These are phyloP conservation scores for Ptilorrhoa leucosticta DNA, from an alignment of 2,113 vertebrate species.

Conservation along the genomic window DNA sequence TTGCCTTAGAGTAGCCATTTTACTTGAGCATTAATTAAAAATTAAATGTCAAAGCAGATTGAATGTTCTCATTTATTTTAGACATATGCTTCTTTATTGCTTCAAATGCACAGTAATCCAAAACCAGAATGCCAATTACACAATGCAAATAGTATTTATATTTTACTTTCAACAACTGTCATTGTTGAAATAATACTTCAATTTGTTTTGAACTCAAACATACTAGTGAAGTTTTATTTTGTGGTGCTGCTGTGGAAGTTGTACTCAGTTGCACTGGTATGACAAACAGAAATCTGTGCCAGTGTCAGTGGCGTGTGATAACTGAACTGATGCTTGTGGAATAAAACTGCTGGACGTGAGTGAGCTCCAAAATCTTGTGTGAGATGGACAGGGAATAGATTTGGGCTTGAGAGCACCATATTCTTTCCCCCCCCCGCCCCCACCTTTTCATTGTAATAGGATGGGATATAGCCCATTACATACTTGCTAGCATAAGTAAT, in stretches of 20 bases:
- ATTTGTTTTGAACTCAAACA: not conserved
- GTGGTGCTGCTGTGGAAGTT: not conserved
- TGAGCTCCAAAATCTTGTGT: not conserved
- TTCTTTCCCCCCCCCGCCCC: not conserved
- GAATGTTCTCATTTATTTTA: not conserved
- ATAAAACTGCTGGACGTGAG: not conserved
- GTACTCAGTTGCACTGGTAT: not conserved
- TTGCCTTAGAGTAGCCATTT: constrained; percentile 3
- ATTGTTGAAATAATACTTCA: not conserved
- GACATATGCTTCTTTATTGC: not conserved
- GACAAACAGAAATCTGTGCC: not conserved
- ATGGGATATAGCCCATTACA: not conserved
- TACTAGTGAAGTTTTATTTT: not conserved
- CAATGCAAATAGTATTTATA: not conserved
- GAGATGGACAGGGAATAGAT: not conserved
- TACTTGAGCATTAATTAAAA: not conserved
- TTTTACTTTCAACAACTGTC: not conserved
- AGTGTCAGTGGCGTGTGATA: not conserved
- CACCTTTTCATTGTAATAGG: not conserved
- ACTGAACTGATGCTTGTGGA: not conserved
- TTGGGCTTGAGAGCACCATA: not conserved
- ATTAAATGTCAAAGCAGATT: not conserved
- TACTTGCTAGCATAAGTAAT: not conserved
- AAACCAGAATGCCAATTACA: not conserved
- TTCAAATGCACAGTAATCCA: not conserved